Base-by-base conservation (phyloP, 1,140 invertebrate genomes). In the Pectinophora gossypiella region DNA sequence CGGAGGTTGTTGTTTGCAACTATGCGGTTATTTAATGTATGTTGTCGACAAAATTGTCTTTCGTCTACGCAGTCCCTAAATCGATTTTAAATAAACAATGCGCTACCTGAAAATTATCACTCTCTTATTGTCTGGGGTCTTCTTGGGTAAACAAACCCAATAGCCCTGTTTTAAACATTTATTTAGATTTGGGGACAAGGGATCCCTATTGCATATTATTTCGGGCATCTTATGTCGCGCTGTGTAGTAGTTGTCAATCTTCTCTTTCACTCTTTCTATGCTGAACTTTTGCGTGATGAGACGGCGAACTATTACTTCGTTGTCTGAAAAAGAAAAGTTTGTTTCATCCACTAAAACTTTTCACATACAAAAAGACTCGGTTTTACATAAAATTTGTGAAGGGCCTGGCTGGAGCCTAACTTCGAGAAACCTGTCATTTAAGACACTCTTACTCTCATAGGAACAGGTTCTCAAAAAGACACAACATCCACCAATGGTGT, bases 241-340 rank as follows among this genome's bases (percentile, higher is more conserved):
- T n/a, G 56, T 16, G 32, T 44, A 40, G 9, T 48, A 53, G 19
- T 53, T 58, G 27, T 58, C 56, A 9, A 58, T 50, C 13, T 58
- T 58, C 10, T 58, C 27, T 27, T 58, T 58, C 7, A 57, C 55
- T 35, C 46, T 47, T 49, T 57, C 49, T 16, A 52, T 44, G 1
- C 50, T 52, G 27, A 52, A 57, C 18, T 32, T 51, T 36, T 51
- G 51, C n/a, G 50, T 48, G 3, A 52, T 27, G 12, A 57, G 47
- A 16, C 47, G 49, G 20, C 51, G 35, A 0, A 51, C 20, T 43
- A 57, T 52, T 10, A 52, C 36, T 16, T 52, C 32, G 13, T 22
- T 23, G 19, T 52, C 55, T 57, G 38, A 10, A 57, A 56, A 15
- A 22, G 19, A 10, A 43, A 45, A 40, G n/a, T n/a, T n/a, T n/a